A percentile compares a stretch with the other conserved stretches of the same genome.
These are phyloP conservation scores for Itoplectis maculator DNA, from an alignment of 2,888 invertebrate species.

Conservation along the genomic window DNA sequence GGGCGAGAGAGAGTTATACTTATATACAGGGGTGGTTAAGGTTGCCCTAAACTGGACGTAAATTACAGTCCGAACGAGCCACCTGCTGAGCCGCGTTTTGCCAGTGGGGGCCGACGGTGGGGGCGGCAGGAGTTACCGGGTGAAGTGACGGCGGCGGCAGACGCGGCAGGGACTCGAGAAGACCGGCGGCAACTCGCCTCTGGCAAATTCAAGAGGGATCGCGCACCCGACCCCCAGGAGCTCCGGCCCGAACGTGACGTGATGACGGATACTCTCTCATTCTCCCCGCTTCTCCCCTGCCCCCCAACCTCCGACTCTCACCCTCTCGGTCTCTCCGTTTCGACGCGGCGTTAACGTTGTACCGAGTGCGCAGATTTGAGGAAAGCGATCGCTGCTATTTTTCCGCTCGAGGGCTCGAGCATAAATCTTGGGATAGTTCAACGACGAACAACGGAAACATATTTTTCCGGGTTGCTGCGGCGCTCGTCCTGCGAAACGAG, in stretches of 20 bases:
- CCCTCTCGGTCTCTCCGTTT: neutral
- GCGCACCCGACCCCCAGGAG: conserved; percentile 41
- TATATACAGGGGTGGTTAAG: conserved; percentile 61
- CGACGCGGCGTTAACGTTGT: conserved; percentile 8
- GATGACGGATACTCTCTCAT: conserved; percentile 55
- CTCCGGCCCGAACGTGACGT: conserved; percentile 52
- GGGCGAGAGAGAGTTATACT: conserved; percentile 37
- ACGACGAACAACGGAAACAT: conserved; percentile 43
- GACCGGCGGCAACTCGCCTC: conserved; percentile 35
- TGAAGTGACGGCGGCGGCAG: conserved; percentile 26
- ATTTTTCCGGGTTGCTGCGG: conserved; percentile 42
- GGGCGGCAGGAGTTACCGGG: conserved; percentile 44
- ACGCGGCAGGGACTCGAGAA: conserved; percentile 33
- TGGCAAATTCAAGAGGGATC: conserved; percentile 64
- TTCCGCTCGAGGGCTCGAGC: conserved; percentile 44
- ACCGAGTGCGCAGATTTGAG: conserved; percentile 42
- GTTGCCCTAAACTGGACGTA: conserved; percentile 71
- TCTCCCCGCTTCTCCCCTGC: neutral
- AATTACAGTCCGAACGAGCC: conserved; percentile 77
- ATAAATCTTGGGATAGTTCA: conserved; percentile 54
- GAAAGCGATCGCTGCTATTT: conserved; percentile 61
- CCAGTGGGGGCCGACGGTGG: conserved; percentile 31
- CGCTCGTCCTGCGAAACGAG: neutral
- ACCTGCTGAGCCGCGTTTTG: conserved; percentile 76
- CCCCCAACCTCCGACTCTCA: neutral